Percentiles rank a stretch among this genome's conserved stretches.
phyloP scores from a whole-genome alignment of 2,113 vertebrate genomes.

The Misgurnus mizolepis region DNA sequence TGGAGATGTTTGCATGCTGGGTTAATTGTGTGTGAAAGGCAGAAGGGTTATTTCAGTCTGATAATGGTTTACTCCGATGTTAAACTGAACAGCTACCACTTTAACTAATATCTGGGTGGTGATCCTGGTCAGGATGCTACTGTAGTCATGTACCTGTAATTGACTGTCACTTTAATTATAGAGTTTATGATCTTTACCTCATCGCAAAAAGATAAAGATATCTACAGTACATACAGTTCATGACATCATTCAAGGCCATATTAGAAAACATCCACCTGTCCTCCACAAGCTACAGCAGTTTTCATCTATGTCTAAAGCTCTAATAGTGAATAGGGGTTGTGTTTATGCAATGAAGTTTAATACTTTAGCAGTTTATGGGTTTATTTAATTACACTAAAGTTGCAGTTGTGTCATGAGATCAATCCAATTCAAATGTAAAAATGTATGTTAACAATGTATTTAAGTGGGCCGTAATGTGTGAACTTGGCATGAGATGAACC shows the following conservation, averaged over 20 bases:
- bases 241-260: no score
- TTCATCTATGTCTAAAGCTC: no score
- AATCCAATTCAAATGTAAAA: no score
- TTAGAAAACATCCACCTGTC: no score
- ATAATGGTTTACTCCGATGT: conserved; percentile 14
- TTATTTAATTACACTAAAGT: no score
- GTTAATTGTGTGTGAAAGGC: conserved; percentile 44
- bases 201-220: no score
- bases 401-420: no score
- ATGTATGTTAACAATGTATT: neutral
- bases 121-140: neutral
- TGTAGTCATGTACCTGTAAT: no score
- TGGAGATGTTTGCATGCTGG: conserved; percentile 31
- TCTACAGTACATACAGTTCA: no score
- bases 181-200: neutral
- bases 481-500: neutral
- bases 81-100: neutral
- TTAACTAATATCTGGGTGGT: neutral
- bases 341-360: neutral
- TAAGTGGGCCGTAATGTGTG: neutral
- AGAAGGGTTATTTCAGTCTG: conserved; percentile 14
- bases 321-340: neutral
- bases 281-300: no score
- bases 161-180: no score
- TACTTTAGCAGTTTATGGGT: neutral